Base-by-base conservation (phyloP, 1,140 invertebrate genomes). In the Philopotamus ludificatus region DNA sequence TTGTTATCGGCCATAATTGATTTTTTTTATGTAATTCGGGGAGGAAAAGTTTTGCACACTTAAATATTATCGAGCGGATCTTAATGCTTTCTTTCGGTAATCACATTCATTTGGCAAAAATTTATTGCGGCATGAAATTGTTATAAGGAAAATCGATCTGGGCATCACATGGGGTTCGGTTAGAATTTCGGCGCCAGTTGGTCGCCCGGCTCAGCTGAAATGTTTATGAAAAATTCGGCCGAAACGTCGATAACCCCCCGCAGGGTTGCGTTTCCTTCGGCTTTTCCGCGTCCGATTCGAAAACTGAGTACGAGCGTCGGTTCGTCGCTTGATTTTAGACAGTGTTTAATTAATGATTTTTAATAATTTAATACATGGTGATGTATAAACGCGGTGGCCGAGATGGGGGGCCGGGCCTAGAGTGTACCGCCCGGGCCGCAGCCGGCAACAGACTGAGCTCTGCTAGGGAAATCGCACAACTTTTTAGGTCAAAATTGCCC, bases 381-480 rank as follows among this genome's bases (percentile, higher is more conserved):
- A 47, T 47, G 44, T 15, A 9, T 47, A 16, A 47, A 4, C 18
- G 44, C 4, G 15, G 10, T 16, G 4, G 44, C 4, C 44, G 44
- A 16, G 18, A 16, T 16, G 4, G 18, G 3, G 8, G 44, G 4
- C 44, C 8, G 10, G 18, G 10, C 44, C n/a, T n/a, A 10, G 3
- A 26, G 15, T 26, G 26, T 26, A 54, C 44, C 4, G 4, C 18
- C 44, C 3, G 26, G 26, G 16, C 39, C 26, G 57, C 15, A 28
- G 57, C 57, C 57, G 42, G 44, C 57, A 1, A 25, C 57, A 23
- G 57, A 60, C 57, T 60, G 57, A 49, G 41, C 44, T 45, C 41
- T 44, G 9, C 42, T 18, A 57, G 57, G 57, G 57, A 60, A 60
- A 60, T 60, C 41, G 57, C 57, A 21, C 45, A 60, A 60, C 42